A percentile compares a stretch with the other conserved stretches of the same genome.
phyloP scores from a whole-genome alignment of 2,113 vertebrate species.

The Eptesicus fuscus region DNA sequence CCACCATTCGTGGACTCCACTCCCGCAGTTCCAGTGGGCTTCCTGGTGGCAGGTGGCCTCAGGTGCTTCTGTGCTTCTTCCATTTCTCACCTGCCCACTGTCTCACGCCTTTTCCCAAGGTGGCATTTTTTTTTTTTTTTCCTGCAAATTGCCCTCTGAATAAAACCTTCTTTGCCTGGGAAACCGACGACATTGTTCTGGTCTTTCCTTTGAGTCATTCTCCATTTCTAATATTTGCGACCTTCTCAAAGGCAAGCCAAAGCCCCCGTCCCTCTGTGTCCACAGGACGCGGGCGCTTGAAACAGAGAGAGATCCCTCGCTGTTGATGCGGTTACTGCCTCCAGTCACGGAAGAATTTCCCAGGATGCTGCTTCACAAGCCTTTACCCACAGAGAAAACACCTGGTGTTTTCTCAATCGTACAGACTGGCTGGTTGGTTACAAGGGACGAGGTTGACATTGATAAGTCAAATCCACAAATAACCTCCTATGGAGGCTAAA shows the following conservation, averaged over 20 bases:
- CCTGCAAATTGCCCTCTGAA: neutral
- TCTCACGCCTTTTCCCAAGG: neutral
- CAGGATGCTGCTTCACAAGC: neutral
- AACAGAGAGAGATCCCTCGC: neutral
- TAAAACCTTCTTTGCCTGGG: neutral
- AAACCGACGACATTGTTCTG: neutral
- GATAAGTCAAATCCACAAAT: neutral
- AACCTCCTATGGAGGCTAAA: neutral
- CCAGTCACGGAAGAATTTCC: neutral
- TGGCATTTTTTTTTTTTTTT: neutral
- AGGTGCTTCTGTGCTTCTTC: neutral
- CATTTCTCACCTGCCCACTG: neutral
- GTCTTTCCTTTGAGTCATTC: neutral
- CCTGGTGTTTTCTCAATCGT: neutral
- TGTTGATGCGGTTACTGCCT: fast-evolving
- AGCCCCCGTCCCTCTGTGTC: neutral
- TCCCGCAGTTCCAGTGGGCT: neutral
- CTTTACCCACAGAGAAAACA: neutral
- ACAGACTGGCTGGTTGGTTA: neutral
- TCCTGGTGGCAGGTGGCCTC: neutral
- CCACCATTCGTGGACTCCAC: fast-evolving
- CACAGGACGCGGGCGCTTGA: fast-evolving
- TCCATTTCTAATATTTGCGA: neutral
- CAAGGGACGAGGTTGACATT: neutral
- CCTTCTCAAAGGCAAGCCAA: neutral